Base-by-base conservation (phyloP, 2,113 vertebrate genomes). In the Acrocephalus arundinaceus region DNA sequence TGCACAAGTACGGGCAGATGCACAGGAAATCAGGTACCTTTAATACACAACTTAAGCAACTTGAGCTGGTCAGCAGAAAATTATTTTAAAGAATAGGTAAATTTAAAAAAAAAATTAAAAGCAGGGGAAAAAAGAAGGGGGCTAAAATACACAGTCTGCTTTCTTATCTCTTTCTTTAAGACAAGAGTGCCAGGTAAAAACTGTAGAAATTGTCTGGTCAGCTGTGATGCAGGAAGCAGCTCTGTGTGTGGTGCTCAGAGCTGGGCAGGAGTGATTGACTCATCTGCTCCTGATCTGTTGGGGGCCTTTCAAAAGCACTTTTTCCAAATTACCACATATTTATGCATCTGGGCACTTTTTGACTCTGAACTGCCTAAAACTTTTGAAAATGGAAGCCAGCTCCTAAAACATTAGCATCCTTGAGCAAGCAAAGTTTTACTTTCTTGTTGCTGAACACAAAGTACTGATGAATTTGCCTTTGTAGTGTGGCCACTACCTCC, bases 91-190 rank as follows among this genome's bases (percentile, higher is more conserved):
- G 57, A 28, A 9, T 8, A 43, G 8, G 3, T 33, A 27, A 77
- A 88, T 58, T 41, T 59, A 35, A 37, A 13, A 19, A 10, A 31
- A n/a, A 23, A 10, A 6, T 8, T 11, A 72, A 57, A 57, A 18
- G 2, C 7, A 5, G 2, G 6, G 2, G 1, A 1, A 4, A 16
- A n/a, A 1, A 4, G 16, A n/a, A 37, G 2, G 1, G 2, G 7
- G 5, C 9, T 72, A 54, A 92, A 94, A 81, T 37, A n/a, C 12
- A 24, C 13, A 35, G 23, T 12, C 30, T 61, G 11, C 18, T 39
- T 82, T 7, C 9, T 61, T 59, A 15, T 46, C 11, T 30, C 73
- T 73, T 65, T 76, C 20, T 84, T 82, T 54, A 63, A 77, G 54
- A 58, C 24, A 39, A 8, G 2, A 17, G 25, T 58, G 15, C 21